Base-by-base conservation (phyloP, 2,888 invertebrate genomes). In the Mythimna pallens region DNA sequence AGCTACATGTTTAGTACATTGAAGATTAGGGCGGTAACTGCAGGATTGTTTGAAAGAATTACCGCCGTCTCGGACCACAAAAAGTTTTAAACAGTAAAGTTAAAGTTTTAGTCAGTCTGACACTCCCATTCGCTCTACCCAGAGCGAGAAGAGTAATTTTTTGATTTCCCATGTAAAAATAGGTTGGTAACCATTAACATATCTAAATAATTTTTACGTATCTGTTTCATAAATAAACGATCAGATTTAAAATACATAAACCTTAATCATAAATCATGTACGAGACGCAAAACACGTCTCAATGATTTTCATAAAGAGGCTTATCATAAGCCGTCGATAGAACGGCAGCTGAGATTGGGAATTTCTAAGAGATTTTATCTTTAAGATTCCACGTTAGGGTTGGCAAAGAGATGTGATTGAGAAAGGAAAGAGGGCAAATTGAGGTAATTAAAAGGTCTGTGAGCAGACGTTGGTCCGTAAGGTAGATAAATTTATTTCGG, bases 391-490 rank as follows among this genome's bases (percentile, higher is more conserved):
- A 76, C 59, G 67, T 85, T 72, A 76, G 59, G 61, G 69, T 80
- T 70, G 66, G 65, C 61, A 57, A 68, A 78, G 66, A 76, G 74
- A 74, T 75, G 73, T 76, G 70, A 80, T 83, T 68, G 84, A 72
- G 77, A 81, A 77, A 71, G 70, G 70, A 72, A 80, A 83, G 71
- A 76, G 73, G 80, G 83, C 81, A 91, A 89, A 91, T 90, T 87
- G 86, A 77, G 84, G 90, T 94, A 94, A 93, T 94, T 94, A 94
- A 93, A 93, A 90, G 87, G 86, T 86, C 84, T 84, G 86, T 83
- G 89, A 92, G 88, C 91, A 93, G 93, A 92, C 90, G 91, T 87
- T 86, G 72, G 64, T 65, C 59, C 36, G 79, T 75, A 65, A 83
- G 86, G 85, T 83, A 91, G 93, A 93, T 94, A 94, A 93, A 87